Evolutionary conservation across 2,797 vertebrate species (phyloP).

Genomic region (Varecia variegata): DNA sequence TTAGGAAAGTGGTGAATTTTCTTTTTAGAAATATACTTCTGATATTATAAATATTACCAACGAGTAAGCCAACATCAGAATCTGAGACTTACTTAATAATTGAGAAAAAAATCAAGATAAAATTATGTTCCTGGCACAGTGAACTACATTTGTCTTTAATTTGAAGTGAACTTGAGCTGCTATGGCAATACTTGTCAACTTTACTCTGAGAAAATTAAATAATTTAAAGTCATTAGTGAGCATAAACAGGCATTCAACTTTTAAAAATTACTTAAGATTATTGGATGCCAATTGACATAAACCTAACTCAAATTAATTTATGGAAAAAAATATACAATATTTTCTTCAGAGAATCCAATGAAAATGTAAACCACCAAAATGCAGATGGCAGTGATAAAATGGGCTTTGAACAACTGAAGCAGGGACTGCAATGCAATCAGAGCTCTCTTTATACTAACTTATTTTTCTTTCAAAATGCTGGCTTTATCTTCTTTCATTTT

Average conservation of each 20-base stretch:
- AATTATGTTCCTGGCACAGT: not conserved
- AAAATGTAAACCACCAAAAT: not conserved
- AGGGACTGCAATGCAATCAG: not conserved
- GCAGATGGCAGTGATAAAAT: not conserved
- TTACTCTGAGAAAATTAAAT: slow-evolving; percentile 6
- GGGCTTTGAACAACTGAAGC: not conserved
- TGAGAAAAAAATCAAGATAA: not conserved
- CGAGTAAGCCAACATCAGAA: not conserved
- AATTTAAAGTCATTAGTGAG: not conserved
- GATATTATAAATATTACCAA: not conserved
- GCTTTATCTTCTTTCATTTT: not conserved
- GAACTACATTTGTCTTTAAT: not conserved
- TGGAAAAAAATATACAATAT: not conserved
- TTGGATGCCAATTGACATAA: not conserved
- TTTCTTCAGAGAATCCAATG: slow-evolving; percentile 13
- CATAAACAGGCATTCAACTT: not conserved
- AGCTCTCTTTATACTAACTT: not conserved
- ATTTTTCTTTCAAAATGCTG: not conserved
- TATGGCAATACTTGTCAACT: not conserved
- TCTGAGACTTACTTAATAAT: not conserved
- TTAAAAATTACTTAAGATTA: not conserved
- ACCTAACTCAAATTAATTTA: not conserved
- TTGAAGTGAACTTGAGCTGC: not conserved
- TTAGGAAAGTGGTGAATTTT: not conserved
- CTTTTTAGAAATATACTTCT: not conserved